Base-by-base conservation (phyloP, 2,113 vertebrate genomes). In the Saiga tatarica region DNA sequence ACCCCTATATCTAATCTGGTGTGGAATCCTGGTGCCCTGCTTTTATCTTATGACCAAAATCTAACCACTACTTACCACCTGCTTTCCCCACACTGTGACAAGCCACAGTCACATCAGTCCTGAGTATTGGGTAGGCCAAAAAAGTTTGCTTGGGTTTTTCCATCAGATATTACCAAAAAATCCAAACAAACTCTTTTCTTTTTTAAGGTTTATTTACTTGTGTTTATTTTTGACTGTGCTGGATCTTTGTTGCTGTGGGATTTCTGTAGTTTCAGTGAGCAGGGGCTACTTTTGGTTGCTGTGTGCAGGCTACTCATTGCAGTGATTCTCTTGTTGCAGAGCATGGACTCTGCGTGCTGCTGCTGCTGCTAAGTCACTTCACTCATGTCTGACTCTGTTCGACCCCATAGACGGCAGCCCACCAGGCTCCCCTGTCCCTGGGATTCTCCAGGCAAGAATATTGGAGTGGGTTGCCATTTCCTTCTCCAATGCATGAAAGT, bases 381-480 rank as follows among this genome's bases (percentile, higher is more conserved):
- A 60, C 26, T 60, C 1, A 0, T 62, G 59, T 62, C 59, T 13
- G 0, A 62, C 13, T 28, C 59, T 30, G 12, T 3, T 0, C 13
- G 0, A 30, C 13, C 59, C 13, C 59, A 62, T 7, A 15, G 5
- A 30, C 0, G 0, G 57, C 57, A 59, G 57, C 25, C 25, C 57
- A 28, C 57, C 25, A 28, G 59, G 59, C 26, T 60, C 26, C 26
- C 11, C 25, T 0, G 5, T 60, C 59, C 26, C 11, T 60, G 59
- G 11, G 5, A 60, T 60, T 6, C 26, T 60, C 59, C 26, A 60
- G 11, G 26, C 59, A 60, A 60, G 59, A 28, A 28, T 0, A 60
- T 5, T 60, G 12, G 59, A 60, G 12, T 28, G 26, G 26, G 26
- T 2, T 60, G 59, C 59, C 59, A 60, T 30, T 28, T 6, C 59